A percentile compares a stretch with the other conserved stretches of the same genome.
Conservation (phyloP, 2,113 vertebrate genomes). For the Caranx melampygus region DNA sequence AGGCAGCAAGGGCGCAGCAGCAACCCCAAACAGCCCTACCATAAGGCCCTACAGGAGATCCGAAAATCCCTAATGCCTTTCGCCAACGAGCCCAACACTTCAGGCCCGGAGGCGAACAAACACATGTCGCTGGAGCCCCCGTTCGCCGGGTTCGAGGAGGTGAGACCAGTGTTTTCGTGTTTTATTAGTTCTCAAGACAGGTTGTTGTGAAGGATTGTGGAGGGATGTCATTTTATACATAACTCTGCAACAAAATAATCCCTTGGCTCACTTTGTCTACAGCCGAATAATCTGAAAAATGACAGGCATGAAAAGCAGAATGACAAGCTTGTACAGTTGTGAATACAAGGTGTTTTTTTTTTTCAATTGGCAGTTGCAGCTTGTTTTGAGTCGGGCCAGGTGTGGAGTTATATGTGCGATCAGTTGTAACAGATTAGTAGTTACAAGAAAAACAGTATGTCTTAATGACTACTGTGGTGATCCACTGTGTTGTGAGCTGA, state of each 20-base stretch:
- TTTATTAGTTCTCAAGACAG: not conserved
- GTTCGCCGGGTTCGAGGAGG: constrained; percentile 95
- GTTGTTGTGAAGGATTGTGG: constrained; percentile 23
- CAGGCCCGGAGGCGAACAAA: constrained; percentile 88
- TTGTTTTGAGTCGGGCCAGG: constrained; percentile 36
- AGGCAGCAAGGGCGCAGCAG: constrained; percentile 90
- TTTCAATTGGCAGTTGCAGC: constrained; percentile 13
- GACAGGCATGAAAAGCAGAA: constrained; percentile 73
- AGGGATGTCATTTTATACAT: constrained; percentile 44
- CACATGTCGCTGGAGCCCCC: constrained; percentile 90
- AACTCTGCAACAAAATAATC: constrained; percentile 40
- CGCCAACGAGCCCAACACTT: constrained; percentile 87
- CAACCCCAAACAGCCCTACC: constrained; percentile 89
- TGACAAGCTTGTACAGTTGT: constrained; percentile 62
- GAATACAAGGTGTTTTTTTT: constrained; percentile 36
- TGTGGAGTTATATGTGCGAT: not conserved
- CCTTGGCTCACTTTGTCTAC: constrained; percentile 27
- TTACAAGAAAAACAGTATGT: no score
- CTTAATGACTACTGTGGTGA: no score
- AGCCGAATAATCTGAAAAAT: constrained; percentile 68
- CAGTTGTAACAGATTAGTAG: not conserved
- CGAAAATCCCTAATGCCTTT: constrained; percentile 94
- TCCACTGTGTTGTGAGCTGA: no score
- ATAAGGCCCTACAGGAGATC: constrained; percentile 96
- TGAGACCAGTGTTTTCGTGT: constrained; percentile 69